Evolutionary conservation across 2,888 invertebrate species (phyloP).

Genomic region (Machimus atricapillus): DNA sequence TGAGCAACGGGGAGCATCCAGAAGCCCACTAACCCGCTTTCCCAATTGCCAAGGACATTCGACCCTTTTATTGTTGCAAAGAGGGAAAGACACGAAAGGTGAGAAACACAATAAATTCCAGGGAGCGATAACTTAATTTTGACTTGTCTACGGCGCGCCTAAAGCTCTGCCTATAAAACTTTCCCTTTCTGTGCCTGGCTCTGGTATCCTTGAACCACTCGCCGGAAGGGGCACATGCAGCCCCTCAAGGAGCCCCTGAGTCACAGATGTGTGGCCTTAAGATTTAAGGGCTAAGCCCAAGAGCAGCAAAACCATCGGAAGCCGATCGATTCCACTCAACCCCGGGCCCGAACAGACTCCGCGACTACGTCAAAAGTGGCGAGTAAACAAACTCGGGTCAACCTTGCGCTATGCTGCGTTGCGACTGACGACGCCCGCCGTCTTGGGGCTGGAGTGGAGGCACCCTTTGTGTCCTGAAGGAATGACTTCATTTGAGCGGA

Average conservation of each 20-base stretch:
- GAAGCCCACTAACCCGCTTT: background rate
- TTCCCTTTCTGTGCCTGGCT: background rate
- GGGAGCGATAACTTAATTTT: constrained; percentile 1
- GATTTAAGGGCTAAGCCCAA: background rate
- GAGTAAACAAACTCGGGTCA: background rate
- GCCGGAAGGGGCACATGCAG: background rate
- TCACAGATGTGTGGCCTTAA: background rate
- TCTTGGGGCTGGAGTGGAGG: background rate
- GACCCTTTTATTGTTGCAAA: background rate
- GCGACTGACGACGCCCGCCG: background rate
- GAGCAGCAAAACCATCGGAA: background rate
- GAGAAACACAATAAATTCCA: constrained; percentile 6
- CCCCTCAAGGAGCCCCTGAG: background rate
- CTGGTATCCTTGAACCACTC: constrained; percentile 2
- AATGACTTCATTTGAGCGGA: background rate
- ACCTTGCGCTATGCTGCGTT: background rate
- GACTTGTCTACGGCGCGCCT: background rate
- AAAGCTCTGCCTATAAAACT: background rate
- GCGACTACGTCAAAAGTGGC: background rate
- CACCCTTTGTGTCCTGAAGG: background rate
- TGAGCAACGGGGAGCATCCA: background rate
- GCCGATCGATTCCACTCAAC: background rate
- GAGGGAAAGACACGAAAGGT: background rate
- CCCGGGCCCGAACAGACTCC: background rate
- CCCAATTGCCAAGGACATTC: background rate